phyloP scores from a whole-genome alignment of 2,797 vertebrate species.

The Hippocampus kuda region DNA sequence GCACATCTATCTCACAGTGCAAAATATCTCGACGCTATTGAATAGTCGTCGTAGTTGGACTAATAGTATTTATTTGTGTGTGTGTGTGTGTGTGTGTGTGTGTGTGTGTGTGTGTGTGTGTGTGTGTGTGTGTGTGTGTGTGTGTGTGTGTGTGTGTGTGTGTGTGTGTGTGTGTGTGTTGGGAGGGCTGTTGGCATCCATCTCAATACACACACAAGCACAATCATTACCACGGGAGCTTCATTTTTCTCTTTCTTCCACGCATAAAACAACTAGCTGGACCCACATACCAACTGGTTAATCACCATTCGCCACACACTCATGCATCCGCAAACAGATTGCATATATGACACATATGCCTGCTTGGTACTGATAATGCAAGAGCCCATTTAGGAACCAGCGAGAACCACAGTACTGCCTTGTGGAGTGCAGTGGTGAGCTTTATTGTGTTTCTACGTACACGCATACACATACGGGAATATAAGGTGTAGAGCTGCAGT shows the following conservation, averaged over 20 bases:
- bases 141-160: no score
- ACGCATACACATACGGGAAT: background rate
- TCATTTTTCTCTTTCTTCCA: conserved; percentile 19
- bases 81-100: no score
- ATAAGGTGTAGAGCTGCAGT: background rate
- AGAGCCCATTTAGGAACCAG: conserved; percentile 14
- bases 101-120: no score
- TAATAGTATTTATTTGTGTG: no score
- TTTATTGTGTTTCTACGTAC: conserved; percentile 8
- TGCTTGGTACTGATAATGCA: conserved; percentile 20
- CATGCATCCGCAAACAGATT: conserved; percentile 12
- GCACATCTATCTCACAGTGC: no score
- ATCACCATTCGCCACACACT: conserved; percentile 17
- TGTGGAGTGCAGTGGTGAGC: conserved; percentile 6
- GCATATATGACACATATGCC: conserved; percentile 28
- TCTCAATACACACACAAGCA: conserved; percentile 13
- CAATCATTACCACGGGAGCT: conserved; percentile 20
- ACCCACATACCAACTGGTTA: conserved; percentile 58
- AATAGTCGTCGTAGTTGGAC: no score
- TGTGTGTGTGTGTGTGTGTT: background rate
- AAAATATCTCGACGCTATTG: no score
- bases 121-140: no score
- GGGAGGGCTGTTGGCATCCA: background rate
- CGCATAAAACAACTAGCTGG: conserved; percentile 41
- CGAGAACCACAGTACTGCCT: background rate